These are phyloP conservation scores for Leucophenga varia DNA, from an alignment of 1,140 invertebrate genomes.

Conservation along the genomic window DNA sequence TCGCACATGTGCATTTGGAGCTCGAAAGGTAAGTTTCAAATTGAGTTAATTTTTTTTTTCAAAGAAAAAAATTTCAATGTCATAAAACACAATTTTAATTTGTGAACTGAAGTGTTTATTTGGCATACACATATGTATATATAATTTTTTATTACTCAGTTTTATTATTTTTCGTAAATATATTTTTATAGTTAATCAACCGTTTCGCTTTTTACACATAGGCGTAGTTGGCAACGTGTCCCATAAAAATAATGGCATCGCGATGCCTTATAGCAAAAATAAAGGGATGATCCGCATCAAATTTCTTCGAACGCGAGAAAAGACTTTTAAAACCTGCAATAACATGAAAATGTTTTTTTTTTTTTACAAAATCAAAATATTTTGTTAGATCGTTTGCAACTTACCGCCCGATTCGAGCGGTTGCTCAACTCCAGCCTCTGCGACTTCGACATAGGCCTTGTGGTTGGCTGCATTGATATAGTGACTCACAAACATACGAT, in stretches of 20 bases:
- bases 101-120: conserved; percentile 18
- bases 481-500: conserved; percentile 62
- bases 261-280: conserved; percentile 42
- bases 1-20: conserved; percentile 26
- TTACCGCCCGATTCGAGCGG: conserved; percentile 62
- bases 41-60: neutral
- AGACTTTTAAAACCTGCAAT: conserved; percentile 38
- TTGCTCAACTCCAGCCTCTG: conserved; percentile 56
- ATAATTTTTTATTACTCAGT: too few relatives aligned
- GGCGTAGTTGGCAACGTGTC: conserved; percentile 47
- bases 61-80: conserved; percentile 11
- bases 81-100: conserved; percentile 13
- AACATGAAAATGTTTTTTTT: neutral
- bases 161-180: too few relatives aligned
- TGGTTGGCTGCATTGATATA: conserved; percentile 57
- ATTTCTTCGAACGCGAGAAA: conserved; percentile 43
- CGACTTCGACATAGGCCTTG: conserved; percentile 46
- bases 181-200: too few relatives aligned
- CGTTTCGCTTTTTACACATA: conserved; percentile 33
- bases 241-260: conserved; percentile 48
- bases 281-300: conserved; percentile 50
- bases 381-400: neutral
- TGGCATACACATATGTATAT: too few relatives aligned
- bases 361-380: too few relatives aligned
- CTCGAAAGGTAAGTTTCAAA: conserved; percentile 46